Base-by-base conservation (phyloP, 2,888 invertebrate genomes). In the Drosophila eohydei region DNA sequence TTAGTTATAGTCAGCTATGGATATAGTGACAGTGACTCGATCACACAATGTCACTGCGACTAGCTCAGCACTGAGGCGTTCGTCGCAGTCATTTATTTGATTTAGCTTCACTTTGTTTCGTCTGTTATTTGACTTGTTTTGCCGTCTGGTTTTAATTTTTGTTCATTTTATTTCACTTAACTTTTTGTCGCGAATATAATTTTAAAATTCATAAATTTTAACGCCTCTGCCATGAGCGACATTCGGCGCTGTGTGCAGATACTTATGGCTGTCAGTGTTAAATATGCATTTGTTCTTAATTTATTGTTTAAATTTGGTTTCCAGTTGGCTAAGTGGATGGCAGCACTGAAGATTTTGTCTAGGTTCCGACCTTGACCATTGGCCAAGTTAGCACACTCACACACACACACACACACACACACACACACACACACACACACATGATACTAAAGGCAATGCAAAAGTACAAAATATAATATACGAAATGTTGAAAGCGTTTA, bases 381-480 rank as follows among this genome's bases (percentile, higher is more conserved):
- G 21, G 12, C 74, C 71, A 65, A 65, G 71, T 56, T 55, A 55
- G 38, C 51, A 58, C 34, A 58, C 30, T 54, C 50, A 67, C 30
- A 60, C 36, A 9, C 44, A n/a, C 54, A 46, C n/a, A n/a, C n/a
- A n/a, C n/a, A n/a, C n/a, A n/a, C n/a, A n/a, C n/a, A n/a, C n/a
- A n/a, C n/a, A 65, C 51, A 41, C 51, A 58, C 34, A 58, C 26
- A 57, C 50, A 67, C 30, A 57, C 40, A 9, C 44, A n/a, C 54
- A 46, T 21, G 21, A 50, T 7, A 46, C 41, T 41, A 55, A 57
- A 61, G 57, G 64, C 40, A 62, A 71, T 64, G 78, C 74, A 78
- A 83, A 76, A 87, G 84, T 87, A 83, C 84, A 87, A 87, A 82
- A 74, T 72, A 71, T 60, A 21, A 43, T 21, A 59, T 58, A 69